Evolutionary conservation across 1,140 invertebrate species (phyloP).

Genomic region (Pentalonia nigronervosa): DNA sequence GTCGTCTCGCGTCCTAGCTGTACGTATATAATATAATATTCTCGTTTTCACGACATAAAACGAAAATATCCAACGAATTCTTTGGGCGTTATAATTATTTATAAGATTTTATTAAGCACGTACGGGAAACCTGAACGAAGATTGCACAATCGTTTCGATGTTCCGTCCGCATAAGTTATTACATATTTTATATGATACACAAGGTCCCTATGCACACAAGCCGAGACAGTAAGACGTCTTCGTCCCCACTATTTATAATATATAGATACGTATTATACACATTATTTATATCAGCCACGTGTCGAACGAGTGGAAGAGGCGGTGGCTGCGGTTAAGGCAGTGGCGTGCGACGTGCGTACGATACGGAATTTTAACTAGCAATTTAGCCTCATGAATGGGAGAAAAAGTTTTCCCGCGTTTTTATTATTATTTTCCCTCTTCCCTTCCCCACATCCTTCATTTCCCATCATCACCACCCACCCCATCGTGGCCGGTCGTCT

Average conservation of each 20-base stretch:
- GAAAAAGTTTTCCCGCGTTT: slow-evolving; percentile 56
- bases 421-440: slow-evolving; percentile 52
- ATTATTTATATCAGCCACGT: not conserved
- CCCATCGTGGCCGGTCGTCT: not conserved
- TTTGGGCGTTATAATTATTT: not conserved
- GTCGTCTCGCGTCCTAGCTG: not conserved
- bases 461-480: not conserved
- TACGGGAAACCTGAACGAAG: too few relatives aligned
- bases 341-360: not conserved
- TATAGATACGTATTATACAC: not conserved
- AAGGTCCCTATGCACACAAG: not conserved
- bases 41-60: not conserved
- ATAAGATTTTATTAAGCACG: not conserved
- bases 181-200: too few relatives aligned
- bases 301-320: not conserved
- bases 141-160: not conserved
- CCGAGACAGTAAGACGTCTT: not conserved
- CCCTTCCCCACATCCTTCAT: too few relatives aligned
- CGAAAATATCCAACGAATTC: not conserved
- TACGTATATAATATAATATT: not conserved
- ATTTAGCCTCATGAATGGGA: slow-evolving; percentile 49
- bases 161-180: not conserved
- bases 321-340: not conserved
- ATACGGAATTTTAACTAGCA: slow-evolving; percentile 56
- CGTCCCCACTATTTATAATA: not conserved